Base-by-base conservation (phyloP, 2,797 vertebrate genomes). In the Helarctos malayanus region DNA sequence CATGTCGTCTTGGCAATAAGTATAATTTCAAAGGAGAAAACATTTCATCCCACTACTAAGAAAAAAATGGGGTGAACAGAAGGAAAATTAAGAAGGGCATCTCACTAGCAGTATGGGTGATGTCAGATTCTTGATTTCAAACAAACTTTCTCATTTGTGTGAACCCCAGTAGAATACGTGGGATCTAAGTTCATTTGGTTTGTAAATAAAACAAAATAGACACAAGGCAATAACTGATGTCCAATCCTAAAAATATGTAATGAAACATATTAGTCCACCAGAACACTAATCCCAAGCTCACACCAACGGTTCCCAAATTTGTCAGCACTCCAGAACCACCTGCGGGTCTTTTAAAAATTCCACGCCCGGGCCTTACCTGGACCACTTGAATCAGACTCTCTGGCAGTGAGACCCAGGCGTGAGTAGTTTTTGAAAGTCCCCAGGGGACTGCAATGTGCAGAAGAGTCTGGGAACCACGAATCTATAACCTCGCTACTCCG, bases 251-350 rank as follows among this genome's bases (percentile, higher is more conserved):
- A 95, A 85, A 52, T 61, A 75, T 91, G 41, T 92, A 38, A 87
- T 23, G 65, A 71, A 97, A 89, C n/a, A 69, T 82, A 89, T 94
- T 47, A 95, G 18, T 84, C 71, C 0, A 12, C 45, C 35, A 83
- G 35, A 79, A 45, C 3, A 35, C n/a, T 94, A 49, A 29, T 27
- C 47, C 0, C 11, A 16, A 56, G 21, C 18, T 52, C 41, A 29
- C 23, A 15, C 11, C 56, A 69, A 61, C 27, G 38, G 27, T 6
- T 83, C 41, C 73, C 61, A 61, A 65, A 86, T 45, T 38, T 54
- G 27, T 87, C 23, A 47, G 56, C 38, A 38, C 13, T 4, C 71
- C 13, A 56, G 35, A 93, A 38, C 12, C 32, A 32, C 25, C 2
- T 56, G 5, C 2, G 56, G 7, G 3, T 27, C 47, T 54, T 56